Base-by-base conservation (phyloP, 2,888 invertebrate genomes). In the Latrodectus hesperus region DNA sequence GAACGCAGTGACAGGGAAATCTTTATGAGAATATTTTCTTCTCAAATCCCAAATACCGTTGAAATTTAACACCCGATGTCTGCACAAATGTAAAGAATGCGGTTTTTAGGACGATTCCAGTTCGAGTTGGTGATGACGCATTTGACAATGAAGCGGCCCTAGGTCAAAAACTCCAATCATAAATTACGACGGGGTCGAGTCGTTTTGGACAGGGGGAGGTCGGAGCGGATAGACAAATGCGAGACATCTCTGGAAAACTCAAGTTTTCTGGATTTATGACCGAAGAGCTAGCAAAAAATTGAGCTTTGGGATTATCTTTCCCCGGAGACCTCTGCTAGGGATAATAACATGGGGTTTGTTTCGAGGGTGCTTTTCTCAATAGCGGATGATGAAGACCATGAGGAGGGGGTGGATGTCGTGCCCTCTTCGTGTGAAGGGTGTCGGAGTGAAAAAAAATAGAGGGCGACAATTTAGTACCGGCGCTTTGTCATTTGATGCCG, bases 391-490 rank as follows among this genome's bases (percentile, higher is more conserved):
- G 60, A 60, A 60, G 38, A 38, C 38, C 38, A 38, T 38, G 38
- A 38, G 38, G 38, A 6, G 38, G 60, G 60, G 11, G 60, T 16
- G 11, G n/a, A 38, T 3, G 38, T 38, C 38, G 4, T 38, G 38
- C 38, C 38, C 38, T 38, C 38, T 38, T 3, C 38, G 6, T 6
- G 38, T 38, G 38, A 38, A 38, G 38, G 38, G 38, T 38, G n/a
- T 60, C 11, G 12, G n/a, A 16, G 60, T 60, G 60, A 64, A 65
- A 65, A 49, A 16, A 76, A 68, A 78, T n/a, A 53, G 68, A 16
- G 68, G 68, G 67, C 53, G 68, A 68, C 77, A 53, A 78, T 78
- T 78, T 78, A 78, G 68, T 67, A 26, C 53, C 68, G 70, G 52
- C 52, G 26, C 73, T 73, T 73, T 68, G 77, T 78, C 77, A 12